Evolutionary conservation across 2,888 invertebrate genomes (phyloP).

Genomic region (Plemyria rubiginata): DNA sequence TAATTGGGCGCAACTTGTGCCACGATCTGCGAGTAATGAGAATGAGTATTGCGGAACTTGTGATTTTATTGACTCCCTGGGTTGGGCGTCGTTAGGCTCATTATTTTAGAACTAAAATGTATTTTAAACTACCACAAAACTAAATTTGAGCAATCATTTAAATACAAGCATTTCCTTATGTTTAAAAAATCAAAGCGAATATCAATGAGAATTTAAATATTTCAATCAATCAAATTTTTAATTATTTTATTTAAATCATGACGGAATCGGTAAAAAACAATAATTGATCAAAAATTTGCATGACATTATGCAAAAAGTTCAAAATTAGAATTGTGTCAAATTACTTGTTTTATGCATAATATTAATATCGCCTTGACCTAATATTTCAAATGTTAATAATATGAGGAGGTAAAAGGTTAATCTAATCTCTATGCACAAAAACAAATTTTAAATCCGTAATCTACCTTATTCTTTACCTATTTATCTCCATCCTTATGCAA

Average conservation of each 20-base stretch:
- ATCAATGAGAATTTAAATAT: conserved; percentile 14
- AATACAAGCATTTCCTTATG: too few relatives aligned
- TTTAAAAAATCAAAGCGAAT: background rate
- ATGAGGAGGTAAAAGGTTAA: conserved; percentile 14
- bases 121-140: too few relatives aligned
- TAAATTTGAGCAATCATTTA: too few relatives aligned
- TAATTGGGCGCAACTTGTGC: conserved; percentile 10
- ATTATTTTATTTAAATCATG: conserved; percentile 8
- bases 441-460: background rate
- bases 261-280: conserved; percentile 7
- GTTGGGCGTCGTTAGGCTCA: too few relatives aligned
- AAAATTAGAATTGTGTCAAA: conserved; percentile 13
- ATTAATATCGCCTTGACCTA: conserved; percentile 34
- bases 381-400: conserved; percentile 19
- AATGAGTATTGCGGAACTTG: background rate
- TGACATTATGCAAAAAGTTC: conserved; percentile 14
- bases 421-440: conserved; percentile 1
- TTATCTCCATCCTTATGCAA: too few relatives aligned
- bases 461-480: background rate
- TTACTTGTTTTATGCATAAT: conserved; percentile 23
- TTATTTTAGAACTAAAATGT: too few relatives aligned
- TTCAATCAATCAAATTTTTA: conserved; percentile 10
- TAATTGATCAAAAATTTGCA: conserved; percentile 25
- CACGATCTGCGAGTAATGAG: conserved; percentile 8
- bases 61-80: too few relatives aligned